Percentiles rank a stretch among this genome's conserved stretches.
Conservation (phyloP, 35 echinoderm and acorn worm species). For the Heliocidaris erythrogramma region DNA sequence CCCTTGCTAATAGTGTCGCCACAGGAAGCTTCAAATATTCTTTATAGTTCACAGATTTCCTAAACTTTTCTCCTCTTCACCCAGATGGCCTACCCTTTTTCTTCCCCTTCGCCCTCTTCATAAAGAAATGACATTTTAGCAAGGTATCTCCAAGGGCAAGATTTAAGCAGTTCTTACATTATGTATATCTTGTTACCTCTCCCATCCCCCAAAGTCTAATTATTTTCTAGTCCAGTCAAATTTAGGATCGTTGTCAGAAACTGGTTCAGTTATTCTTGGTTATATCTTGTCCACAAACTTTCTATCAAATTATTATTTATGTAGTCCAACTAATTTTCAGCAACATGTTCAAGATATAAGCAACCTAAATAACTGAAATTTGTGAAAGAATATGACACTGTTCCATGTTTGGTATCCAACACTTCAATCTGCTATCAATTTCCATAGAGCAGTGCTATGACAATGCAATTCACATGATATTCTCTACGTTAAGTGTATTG, state of each 20-base stretch:
- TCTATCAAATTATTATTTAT: not conserved
- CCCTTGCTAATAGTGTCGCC: not conserved
- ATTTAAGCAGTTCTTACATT: not conserved
- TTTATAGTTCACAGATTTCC: conserved; percentile 5
- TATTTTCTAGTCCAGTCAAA: not conserved
- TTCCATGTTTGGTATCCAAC: too few relatives aligned
- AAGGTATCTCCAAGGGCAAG: not conserved
- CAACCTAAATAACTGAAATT: not conserved
- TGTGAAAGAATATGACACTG: too few relatives aligned
- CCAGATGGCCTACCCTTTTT: not conserved
- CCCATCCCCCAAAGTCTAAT: not conserved
- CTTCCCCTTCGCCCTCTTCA: not conserved
- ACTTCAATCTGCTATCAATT: too few relatives aligned
- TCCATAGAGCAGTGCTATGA: not conserved
- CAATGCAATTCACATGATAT: not conserved
- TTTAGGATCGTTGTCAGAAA: not conserved
- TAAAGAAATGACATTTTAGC: not conserved
- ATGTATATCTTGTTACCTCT: not conserved
- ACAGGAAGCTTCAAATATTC: conserved; percentile 1
- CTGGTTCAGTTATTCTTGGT: not conserved
- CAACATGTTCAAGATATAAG: not conserved
- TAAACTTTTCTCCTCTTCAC: not conserved
- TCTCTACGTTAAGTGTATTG: not conserved
- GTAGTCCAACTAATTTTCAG: not conserved
- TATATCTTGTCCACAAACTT: not conserved